Percentiles rank a stretch among this genome's conserved stretches.
phyloP scores from a whole-genome alignment of 53 echinoderm and acorn worm species.

The Paelopatides confundens region DNA sequence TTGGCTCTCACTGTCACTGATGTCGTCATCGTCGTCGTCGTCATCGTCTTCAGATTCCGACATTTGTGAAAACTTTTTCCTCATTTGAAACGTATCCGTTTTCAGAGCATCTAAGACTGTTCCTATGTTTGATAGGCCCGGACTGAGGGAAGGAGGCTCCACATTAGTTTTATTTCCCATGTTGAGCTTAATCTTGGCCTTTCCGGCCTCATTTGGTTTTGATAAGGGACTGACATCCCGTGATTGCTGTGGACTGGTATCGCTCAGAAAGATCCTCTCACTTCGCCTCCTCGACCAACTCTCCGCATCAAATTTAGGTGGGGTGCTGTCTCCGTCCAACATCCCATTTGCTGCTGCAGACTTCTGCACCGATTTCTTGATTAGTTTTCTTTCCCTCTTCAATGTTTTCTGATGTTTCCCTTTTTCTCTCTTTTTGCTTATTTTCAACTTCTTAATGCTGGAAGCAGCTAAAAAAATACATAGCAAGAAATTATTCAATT shows the following conservation, averaged over 20 bases:
- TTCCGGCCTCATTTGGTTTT: slow-evolving; percentile 55
- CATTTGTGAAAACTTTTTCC: slow-evolving; percentile 86
- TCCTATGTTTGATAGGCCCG: slow-evolving; percentile 63
- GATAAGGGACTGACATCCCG: slow-evolving; percentile 85
- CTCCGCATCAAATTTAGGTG: slow-evolving; percentile 82
- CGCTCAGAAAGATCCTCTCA: slow-evolving; percentile 96
- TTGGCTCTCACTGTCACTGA: slow-evolving; percentile 25
- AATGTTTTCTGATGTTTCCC: slow-evolving; percentile 35
- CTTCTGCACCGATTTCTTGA: background rate
- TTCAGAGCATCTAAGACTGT: slow-evolving; percentile 93
- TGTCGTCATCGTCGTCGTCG: slow-evolving; percentile 26
- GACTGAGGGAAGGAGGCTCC: slow-evolving; percentile 6
- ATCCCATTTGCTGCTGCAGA: background rate
- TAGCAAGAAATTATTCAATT: no score
- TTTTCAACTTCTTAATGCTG: slow-evolving; percentile 32
- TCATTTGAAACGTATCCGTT: slow-evolving; percentile 91
- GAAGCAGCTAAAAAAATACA: background rate
- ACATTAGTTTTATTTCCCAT: background rate
- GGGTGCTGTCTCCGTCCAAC: background rate
- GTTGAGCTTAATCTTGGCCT: slow-evolving; percentile 33
- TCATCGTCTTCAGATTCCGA: slow-evolving; percentile 75
- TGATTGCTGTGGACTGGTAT: slow-evolving; percentile 89
- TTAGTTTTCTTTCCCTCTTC: slow-evolving; percentile 31
- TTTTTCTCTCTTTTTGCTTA: slow-evolving; percentile 65
- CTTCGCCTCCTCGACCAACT: slow-evolving; percentile 88